These are phyloP conservation scores for Gymnocephalus cernua DNA, from an alignment of 2,113 vertebrate genomes.

Conservation along the genomic window DNA sequence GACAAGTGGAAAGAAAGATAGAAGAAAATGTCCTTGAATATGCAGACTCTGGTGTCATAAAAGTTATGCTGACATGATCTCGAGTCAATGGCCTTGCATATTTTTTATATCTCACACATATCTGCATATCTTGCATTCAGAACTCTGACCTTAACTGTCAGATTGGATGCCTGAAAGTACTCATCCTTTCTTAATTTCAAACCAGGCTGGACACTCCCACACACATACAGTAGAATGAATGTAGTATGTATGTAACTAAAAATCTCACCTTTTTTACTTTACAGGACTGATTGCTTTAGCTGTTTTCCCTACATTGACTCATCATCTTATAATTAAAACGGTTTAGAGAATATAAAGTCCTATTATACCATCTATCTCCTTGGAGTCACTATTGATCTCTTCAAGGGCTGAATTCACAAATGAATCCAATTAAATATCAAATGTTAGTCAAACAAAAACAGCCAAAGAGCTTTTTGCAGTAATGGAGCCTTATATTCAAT, in stretches of 20 bases:
- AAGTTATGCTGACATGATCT: conserved; percentile 24
- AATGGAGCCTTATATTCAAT: not conserved
- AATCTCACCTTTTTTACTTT: too few relatives aligned
- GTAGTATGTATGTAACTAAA: too few relatives aligned
- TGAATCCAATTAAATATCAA: not conserved
- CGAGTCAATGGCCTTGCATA: not conserved
- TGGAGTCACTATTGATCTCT: not conserved
- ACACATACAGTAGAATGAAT: not conserved
- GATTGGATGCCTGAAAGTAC: not conserved
- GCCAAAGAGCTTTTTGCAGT: not conserved
- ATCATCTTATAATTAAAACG: not conserved
- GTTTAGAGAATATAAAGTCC: not conserved
- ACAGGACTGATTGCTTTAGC: not conserved
- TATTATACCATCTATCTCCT: not conserved
- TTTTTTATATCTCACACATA: conserved; percentile 6
- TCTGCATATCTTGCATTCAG: not conserved
- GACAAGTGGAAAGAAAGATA: conserved; percentile 1
- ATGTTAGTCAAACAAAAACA: not conserved
- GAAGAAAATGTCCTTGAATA: not conserved
- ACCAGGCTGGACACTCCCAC: not conserved
- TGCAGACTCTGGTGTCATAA: not conserved
- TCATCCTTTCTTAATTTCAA: not conserved
- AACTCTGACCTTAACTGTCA: not conserved
- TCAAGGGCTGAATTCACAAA: not conserved
- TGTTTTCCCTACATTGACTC: not conserved